These are phyloP conservation scores for Pseudomyrmex cubaensis DNA, from an alignment of 1,140 invertebrate genomes.

Conservation along the genomic window DNA sequence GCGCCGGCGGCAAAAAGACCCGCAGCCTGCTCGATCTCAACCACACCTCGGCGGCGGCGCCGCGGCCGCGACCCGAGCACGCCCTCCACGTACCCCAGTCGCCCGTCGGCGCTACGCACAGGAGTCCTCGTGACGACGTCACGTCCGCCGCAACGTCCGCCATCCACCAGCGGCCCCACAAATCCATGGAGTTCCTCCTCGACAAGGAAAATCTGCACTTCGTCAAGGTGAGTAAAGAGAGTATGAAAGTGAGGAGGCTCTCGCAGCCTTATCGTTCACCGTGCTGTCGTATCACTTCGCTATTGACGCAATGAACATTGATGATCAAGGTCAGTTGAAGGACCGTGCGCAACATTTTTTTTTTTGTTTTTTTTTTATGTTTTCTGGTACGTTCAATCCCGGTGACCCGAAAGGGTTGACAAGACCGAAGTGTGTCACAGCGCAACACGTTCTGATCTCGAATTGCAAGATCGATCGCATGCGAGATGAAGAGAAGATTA, in stretches of 20 bases:
- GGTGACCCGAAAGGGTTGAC: not conserved
- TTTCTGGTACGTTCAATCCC: not conserved
- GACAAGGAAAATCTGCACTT: conserved; percentile 94
- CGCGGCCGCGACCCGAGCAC: conserved; percentile 78
- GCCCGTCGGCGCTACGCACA: conserved; percentile 78
- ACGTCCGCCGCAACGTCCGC: conserved; percentile 75
- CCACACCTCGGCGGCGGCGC: conserved; percentile 82
- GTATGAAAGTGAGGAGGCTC: too few relatives aligned
- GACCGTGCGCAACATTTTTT: not conserved
- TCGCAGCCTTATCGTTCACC: not conserved
- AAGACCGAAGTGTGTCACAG: not conserved
- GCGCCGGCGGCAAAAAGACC: conserved; percentile 88
- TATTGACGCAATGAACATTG: too few relatives aligned
- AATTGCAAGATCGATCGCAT: conserved; percentile 19
- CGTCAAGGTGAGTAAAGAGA: conserved; percentile 87
- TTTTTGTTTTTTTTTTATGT: too few relatives aligned
- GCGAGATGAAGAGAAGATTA: not conserved
- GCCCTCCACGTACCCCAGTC: conserved; percentile 82
- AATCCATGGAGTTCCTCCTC: conserved; percentile 97
- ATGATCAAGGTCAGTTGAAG: not conserved
- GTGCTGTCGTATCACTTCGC: not conserved
- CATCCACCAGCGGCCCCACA: conserved; percentile 88
- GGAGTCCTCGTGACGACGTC: conserved; percentile 73
- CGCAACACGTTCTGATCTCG: not conserved
- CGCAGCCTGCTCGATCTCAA: conserved; percentile 92